These are phyloP conservation scores for Nymphicus hollandicus DNA, from an alignment of 2,113 vertebrate genomes.

Conservation along the genomic window DNA sequence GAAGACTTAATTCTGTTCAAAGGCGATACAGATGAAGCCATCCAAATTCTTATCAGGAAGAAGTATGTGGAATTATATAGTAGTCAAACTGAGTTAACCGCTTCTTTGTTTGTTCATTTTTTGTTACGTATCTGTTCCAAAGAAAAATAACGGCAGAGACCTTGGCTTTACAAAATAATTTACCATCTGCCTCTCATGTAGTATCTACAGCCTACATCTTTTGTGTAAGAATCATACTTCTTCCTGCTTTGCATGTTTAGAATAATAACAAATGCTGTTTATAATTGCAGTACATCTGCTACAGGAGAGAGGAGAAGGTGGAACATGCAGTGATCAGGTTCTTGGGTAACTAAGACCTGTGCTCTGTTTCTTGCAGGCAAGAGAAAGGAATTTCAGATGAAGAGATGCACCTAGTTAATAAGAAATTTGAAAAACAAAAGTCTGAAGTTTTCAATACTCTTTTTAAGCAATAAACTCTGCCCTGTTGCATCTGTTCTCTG, in stretches of 20 bases:
- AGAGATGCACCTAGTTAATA: background rate
- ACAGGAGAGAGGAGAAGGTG: background rate
- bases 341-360: background rate
- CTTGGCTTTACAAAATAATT: slow-evolving; percentile 19
- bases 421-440: background rate
- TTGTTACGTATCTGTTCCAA: background rate
- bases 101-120: background rate
- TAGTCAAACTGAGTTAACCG: fast-evolving
- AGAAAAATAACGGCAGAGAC: slow-evolving; percentile 20
- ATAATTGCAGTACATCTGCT: slow-evolving; percentile 8
- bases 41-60: background rate
- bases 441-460: background rate
- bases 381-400: background rate
- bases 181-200: slow-evolving; percentile 48
- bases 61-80: background rate
- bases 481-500: background rate
- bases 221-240: slow-evolving; percentile 27
- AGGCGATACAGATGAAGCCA: background rate
- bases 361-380: background rate
- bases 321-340: background rate
- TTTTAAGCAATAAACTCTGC: background rate
- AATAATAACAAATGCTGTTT: slow-evolving; percentile 43
- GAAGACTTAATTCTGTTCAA: slow-evolving; percentile 17
- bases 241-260: background rate
- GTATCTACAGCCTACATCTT: slow-evolving; percentile 22